Evolutionary conservation across 37 sponge, comb jelly and placozoan genomes (phyloP).

Genomic region (Axinella damicornis): DNA sequence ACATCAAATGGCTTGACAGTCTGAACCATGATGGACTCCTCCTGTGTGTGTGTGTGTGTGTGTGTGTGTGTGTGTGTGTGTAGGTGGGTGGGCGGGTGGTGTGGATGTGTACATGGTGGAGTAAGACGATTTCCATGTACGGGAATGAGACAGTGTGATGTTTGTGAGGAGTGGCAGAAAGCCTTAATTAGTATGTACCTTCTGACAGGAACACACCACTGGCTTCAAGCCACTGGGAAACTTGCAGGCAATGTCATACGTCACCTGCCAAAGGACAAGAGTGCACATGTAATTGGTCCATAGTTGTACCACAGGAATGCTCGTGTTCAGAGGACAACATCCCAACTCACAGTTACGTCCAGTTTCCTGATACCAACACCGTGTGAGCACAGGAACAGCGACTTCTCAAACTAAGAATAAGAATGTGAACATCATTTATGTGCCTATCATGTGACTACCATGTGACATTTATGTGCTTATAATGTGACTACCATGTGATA

Average conservation of each 20-base stretch:
- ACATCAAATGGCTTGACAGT: slow-evolving; percentile 59
- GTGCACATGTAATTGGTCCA: not conserved
- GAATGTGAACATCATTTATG: no score
- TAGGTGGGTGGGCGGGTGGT: not conserved
- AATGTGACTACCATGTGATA: no score
- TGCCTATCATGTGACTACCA: no score
- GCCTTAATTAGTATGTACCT: slow-evolving; percentile 21
- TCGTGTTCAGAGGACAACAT: not conserved
- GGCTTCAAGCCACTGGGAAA: slow-evolving; percentile 30
- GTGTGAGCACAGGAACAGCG: slow-evolving; percentile 30
- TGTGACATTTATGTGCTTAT: no score
- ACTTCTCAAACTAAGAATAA: not conserved
- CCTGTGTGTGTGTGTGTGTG: slow-evolving; percentile 14
- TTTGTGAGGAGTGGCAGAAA: not conserved
- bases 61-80: not conserved
- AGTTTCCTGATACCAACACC: slow-evolving; percentile 28
- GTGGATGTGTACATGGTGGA: no score
- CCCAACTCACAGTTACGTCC: slow-evolving; percentile 15
- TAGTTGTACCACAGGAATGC: no score
- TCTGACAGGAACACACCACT: slow-evolving; percentile 54
- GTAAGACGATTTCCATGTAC: no score
- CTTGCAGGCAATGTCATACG: slow-evolving; percentile 25
- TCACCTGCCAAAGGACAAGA: slow-evolving; percentile 14
- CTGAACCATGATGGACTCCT: slow-evolving; percentile 7
- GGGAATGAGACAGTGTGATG: no score